Evolutionary conservation across 2,113 vertebrate genomes (phyloP).

Genomic region (Malaclemys terrapin): DNA sequence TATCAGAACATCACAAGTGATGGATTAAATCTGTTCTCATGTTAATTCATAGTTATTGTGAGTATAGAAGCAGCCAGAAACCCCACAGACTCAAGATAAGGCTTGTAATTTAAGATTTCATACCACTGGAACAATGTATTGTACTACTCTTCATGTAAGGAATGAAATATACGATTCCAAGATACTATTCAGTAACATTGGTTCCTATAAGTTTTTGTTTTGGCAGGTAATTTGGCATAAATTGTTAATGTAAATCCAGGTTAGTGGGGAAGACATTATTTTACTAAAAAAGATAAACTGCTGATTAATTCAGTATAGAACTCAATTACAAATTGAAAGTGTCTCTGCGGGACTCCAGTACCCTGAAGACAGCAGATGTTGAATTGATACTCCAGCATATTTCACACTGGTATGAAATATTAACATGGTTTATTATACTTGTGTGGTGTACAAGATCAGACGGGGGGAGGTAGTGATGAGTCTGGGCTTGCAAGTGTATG

Average conservation of each 20-base stretch:
- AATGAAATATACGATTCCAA: constrained; percentile 45
- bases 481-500: constrained; percentile 14
- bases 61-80: neutral
- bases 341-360: constrained; percentile 87
- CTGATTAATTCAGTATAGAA: constrained; percentile 99
- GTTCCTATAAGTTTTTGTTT: constrained; percentile 67
- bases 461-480: constrained; percentile 68
- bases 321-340: constrained; percentile 98
- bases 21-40: neutral
- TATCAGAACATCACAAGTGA: neutral
- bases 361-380: constrained; percentile 94
- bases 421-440: constrained; percentile 91
- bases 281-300: constrained; percentile 97
- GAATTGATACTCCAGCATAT: constrained; percentile 94
- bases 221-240: constrained; percentile 87
- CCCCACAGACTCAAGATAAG: neutral
- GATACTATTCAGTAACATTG: too few relatives aligned
- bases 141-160: constrained; percentile 3
- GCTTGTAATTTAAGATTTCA: constrained; percentile 22
- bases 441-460: constrained; percentile 73
- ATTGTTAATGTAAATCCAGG: constrained; percentile 88
- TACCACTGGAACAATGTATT: constrained; percentile 47
- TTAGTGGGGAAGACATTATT: constrained; percentile 89
- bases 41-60: neutral
- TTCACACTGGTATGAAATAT: constrained; percentile 97